Conservation (phyloP, 2,888 invertebrate species). For the Syrphus vitripennis region DNA sequence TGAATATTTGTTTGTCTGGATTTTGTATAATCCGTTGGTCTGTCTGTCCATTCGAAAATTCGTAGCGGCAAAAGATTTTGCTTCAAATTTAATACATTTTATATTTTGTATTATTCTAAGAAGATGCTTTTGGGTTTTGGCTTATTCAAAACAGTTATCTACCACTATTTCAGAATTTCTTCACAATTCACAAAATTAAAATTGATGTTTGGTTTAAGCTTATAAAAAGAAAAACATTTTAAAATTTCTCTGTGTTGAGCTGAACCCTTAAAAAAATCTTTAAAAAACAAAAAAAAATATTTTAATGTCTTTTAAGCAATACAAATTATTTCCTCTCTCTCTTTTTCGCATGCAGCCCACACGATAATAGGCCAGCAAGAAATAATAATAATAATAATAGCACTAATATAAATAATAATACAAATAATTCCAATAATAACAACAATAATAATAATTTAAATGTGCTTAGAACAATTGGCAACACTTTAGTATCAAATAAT, state of each 20-base stretch:
- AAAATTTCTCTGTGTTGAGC: neutral
- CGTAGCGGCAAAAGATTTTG: too few relatives aligned
- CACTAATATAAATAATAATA: constrained; percentile 73
- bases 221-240: neutral
- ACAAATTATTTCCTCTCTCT: constrained; percentile 63
- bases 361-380: constrained; percentile 79
- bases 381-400: constrained; percentile 75
- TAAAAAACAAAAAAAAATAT: constrained; percentile 31
- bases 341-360: constrained; percentile 76
- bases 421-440: constrained; percentile 57
- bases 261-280: neutral
- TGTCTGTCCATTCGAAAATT: too few relatives aligned
- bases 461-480: constrained; percentile 81
- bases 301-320: constrained; percentile 54
- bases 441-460: constrained; percentile 77
- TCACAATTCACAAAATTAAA: too few relatives aligned
- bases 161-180: too few relatives aligned
- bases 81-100: too few relatives aligned
- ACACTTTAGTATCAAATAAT: constrained; percentile 80
- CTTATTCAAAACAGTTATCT: too few relatives aligned
- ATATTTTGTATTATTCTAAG: too few relatives aligned
- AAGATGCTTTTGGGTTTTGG: too few relatives aligned
- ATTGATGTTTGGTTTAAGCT: too few relatives aligned
- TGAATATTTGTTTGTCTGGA: too few relatives aligned
- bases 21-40: too few relatives aligned